phyloP scores from a whole-genome alignment of 2,888 invertebrate species.

The Campaea margaritaria region DNA sequence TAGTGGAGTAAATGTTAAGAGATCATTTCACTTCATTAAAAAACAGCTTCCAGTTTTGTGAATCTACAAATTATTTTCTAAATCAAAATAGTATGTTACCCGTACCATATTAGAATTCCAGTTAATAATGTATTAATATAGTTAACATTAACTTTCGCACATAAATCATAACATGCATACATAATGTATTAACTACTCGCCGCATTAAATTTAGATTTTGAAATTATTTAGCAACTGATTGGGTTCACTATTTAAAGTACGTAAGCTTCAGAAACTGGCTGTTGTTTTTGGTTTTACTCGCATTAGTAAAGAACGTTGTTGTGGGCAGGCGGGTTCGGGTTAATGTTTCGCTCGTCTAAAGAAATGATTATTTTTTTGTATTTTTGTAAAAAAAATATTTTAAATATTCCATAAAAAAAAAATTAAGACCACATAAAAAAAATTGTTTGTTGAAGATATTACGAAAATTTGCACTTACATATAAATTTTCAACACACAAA shows the following conservation, averaged over 20 bases:
- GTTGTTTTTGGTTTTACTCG: background rate
- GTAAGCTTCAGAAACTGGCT: background rate
- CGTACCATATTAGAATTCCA: slow-evolving; percentile 17
- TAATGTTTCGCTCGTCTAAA: too few species aligned
- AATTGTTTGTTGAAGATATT: too few species aligned
- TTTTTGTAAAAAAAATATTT: too few species aligned
- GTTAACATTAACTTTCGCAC: slow-evolving; percentile 37
- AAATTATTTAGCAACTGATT: slow-evolving; percentile 42
- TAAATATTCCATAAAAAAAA: too few species aligned
- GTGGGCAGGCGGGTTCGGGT: too few species aligned
- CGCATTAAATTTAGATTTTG: slow-evolving; percentile 39
- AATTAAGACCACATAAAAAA: too few species aligned
- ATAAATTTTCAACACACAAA: slow-evolving; percentile 8
- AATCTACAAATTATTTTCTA: slow-evolving; percentile 22
- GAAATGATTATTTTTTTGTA: too few species aligned
- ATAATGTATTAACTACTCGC: slow-evolving; percentile 35
- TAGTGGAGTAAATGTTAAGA: too few species aligned
- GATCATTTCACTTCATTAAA: too few species aligned
- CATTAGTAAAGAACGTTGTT: too few species aligned
- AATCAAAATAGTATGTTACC: slow-evolving; percentile 23
- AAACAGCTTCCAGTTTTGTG: slow-evolving; percentile 20
- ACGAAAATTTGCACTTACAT: too few species aligned
- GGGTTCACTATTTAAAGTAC: slow-evolving; percentile 29
- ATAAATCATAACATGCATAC: slow-evolving; percentile 39
- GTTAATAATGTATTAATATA: slow-evolving; percentile 3